Evolutionary conservation across 1,140 invertebrate genomes (phyloP).

Genomic region (Panulirus ornatus): DNA sequence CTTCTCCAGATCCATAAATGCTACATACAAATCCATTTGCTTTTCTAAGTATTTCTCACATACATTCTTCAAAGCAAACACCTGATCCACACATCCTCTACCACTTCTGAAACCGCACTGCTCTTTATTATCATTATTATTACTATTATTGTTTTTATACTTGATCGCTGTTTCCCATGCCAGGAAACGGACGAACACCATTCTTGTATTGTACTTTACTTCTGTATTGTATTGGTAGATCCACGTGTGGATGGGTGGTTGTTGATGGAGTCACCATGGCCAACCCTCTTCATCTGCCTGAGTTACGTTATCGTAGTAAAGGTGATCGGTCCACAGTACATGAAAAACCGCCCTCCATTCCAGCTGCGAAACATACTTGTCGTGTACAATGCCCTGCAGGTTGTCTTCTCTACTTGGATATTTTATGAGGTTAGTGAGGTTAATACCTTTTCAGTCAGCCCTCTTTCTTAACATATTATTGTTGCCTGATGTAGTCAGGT

Average conservation of each 20-base stretch:
- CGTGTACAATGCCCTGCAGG: slow-evolving; percentile 91
- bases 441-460: background rate
- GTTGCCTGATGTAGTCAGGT: background rate
- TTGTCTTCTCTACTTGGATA: slow-evolving; percentile 89
- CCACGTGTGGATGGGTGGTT: slow-evolving; percentile 92
- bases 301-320: slow-evolving; percentile 91
- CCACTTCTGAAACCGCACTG: too few relatives aligned
- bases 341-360: slow-evolving; percentile 92
- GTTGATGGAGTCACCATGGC: slow-evolving; percentile 94
- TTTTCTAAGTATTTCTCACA: too few relatives aligned
- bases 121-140: too few relatives aligned
- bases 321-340: slow-evolving; percentile 88
- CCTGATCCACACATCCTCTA: too few relatives aligned
- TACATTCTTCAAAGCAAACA: too few relatives aligned
- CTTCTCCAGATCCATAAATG: too few relatives aligned
- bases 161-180: too few relatives aligned
- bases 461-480: background rate
- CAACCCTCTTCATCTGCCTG: slow-evolving; percentile 90
- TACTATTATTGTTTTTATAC: too few relatives aligned
- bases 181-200: too few relatives aligned
- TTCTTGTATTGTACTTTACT: too few relatives aligned
- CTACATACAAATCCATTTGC: too few relatives aligned
- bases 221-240: slow-evolving; percentile 82
- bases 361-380: slow-evolving; percentile 88
- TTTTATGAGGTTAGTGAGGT: slow-evolving; percentile 86